These are phyloP conservation scores for Aptenodytes patagonicus DNA, from an alignment of 2,113 vertebrate genomes.

Conservation along the genomic window DNA sequence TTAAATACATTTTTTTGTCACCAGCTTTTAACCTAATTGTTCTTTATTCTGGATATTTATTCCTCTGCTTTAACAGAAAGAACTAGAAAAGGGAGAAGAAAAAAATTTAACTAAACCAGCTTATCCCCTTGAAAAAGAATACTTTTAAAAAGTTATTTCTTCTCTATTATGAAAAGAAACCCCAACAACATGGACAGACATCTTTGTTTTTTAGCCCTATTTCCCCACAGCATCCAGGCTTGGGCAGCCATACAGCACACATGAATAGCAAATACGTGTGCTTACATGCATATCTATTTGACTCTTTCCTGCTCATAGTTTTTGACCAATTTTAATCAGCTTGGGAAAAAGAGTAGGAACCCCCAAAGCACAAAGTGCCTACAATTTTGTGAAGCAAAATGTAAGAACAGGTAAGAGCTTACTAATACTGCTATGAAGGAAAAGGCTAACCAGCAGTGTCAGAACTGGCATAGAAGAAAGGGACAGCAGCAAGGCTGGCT, in stretches of 20 bases:
- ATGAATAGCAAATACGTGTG: fast-evolving
- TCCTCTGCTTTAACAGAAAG: background rate
- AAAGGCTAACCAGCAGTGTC: background rate
- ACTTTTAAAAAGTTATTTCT: background rate
- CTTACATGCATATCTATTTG: fast-evolving
- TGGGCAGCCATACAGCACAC: background rate
- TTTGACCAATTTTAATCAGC: background rate
- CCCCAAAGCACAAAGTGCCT: background rate
- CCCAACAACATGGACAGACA: background rate
- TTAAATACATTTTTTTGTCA: background rate
- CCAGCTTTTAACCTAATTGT: background rate
- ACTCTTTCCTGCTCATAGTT: background rate
- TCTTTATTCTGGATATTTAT: background rate
- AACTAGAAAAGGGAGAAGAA: background rate
- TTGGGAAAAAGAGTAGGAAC: background rate
- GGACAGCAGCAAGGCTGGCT: background rate
- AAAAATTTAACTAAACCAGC: background rate
- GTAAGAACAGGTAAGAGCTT: background rate
- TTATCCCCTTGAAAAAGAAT: background rate
- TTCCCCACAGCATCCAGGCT: background rate
- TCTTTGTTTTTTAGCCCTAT: background rate
- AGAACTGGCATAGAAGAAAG: background rate
- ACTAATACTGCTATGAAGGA: background rate
- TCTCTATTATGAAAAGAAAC: background rate
- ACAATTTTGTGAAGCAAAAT: background rate